phyloP scores from a whole-genome alignment of 1,140 invertebrate species.

The Geopemphigus sp. region DNA sequence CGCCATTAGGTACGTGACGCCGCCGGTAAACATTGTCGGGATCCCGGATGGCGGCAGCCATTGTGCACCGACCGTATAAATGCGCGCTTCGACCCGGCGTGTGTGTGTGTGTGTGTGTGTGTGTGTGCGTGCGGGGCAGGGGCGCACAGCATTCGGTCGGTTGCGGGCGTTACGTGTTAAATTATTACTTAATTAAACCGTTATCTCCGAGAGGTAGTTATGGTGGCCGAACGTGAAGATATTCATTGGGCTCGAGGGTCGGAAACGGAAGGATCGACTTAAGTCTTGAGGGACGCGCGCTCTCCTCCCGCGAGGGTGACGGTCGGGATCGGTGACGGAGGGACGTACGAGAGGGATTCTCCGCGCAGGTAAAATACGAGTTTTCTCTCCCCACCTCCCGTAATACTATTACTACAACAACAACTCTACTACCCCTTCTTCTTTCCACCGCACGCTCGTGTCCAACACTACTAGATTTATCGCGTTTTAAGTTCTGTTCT shows the following conservation, averaged over 20 bases:
- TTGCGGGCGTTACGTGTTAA: constrained; percentile 38
- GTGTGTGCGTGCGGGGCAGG: too few relatives aligned
- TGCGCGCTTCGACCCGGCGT: not conserved
- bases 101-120: not conserved
- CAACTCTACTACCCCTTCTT: too few relatives aligned
- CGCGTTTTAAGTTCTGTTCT: constrained; percentile 37
- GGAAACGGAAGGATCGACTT: constrained; percentile 48
- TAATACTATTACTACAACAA: too few relatives aligned
- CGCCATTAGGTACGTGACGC: constrained; percentile 37
- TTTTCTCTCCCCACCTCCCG: not conserved
- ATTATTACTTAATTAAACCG: constrained; percentile 50
- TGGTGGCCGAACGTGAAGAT: constrained; percentile 44
- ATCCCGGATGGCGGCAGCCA: not conserved
- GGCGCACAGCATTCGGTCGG: not conserved
- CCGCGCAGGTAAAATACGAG: constrained; percentile 40
- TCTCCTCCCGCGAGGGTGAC: not conserved
- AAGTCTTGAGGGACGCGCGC: constrained; percentile 31
- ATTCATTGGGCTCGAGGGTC: constrained; percentile 45
- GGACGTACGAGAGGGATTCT: not conserved
- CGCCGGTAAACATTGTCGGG: not conserved
- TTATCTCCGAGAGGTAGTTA: constrained; percentile 48
- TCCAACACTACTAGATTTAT: constrained; percentile 29
- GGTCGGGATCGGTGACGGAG: not conserved
- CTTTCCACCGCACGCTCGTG: not conserved
- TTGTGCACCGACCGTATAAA: constrained; percentile 36